These are phyloP conservation scores for Centroberyx gerrardi DNA, from an alignment of 2,797 vertebrate species.

Conservation along the genomic window DNA sequence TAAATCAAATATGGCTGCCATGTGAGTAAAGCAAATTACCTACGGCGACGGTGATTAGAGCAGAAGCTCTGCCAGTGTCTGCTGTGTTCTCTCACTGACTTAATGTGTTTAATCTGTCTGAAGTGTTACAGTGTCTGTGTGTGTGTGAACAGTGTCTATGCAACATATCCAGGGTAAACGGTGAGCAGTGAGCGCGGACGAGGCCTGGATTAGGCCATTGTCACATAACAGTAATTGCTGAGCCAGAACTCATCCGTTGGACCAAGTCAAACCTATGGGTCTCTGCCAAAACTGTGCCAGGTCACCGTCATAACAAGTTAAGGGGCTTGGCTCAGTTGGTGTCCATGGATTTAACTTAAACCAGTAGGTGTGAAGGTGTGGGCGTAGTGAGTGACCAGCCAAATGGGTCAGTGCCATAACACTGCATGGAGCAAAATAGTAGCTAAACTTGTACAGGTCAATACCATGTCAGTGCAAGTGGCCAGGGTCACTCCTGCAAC, in stretches of 20 bases:
- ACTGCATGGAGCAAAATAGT: slow-evolving; percentile 26
- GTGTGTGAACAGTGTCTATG: background rate
- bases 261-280: background rate
- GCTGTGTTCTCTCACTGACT: background rate
- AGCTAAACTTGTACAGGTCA: slow-evolving; percentile 48
- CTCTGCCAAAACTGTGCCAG: background rate
- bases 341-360: slow-evolving; percentile 29
- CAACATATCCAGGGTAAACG: slow-evolving; percentile 10
- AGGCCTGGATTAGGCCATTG: slow-evolving; percentile 5
- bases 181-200: background rate
- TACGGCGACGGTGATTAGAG: background rate
- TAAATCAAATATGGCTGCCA: no score
- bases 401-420: slow-evolving; percentile 50
- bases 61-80: background rate
- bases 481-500: slow-evolving; percentile 32
- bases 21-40: background rate
- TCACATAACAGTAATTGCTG: slow-evolving; percentile 1
- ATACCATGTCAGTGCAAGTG: slow-evolving; percentile 33
- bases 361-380: slow-evolving; percentile 20
- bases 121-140: background rate
- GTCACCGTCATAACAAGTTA: slow-evolving; percentile 25
- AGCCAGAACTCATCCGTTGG: background rate
- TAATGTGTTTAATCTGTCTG: slow-evolving; percentile 8
- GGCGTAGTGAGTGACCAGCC: background rate
- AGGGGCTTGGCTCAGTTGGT: slow-evolving; percentile 33